Evolutionary conservation across 2,113 vertebrate species (phyloP), one percentile per base, ranked within the genome.

Genomic region (Paracanthobrama guichenoti): DNA sequence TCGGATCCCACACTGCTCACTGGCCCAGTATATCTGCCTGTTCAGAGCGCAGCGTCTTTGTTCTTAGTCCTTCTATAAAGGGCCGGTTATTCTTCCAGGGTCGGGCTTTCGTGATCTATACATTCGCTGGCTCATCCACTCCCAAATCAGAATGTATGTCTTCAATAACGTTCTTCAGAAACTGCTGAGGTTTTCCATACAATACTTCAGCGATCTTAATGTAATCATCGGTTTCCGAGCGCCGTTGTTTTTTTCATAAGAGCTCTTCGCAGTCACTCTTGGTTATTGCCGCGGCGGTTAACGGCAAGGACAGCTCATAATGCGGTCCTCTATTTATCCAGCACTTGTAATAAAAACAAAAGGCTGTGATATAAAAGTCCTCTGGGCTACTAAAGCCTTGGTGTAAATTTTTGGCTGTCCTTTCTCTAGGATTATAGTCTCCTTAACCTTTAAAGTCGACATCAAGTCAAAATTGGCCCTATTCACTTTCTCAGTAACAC

Each of bases 391-490:
- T 75, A 75, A 75, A 35, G 26, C 87, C 91, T 14, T 91, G 90
- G 91, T 92, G 88, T 90, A 50, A 90, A 90, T 84, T 91, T 91
- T 91, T 92, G 92, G 90, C 89, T 89, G 91, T 93, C 92, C 92
- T 93, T 91, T 86, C 87, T 74, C 72, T 79, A 79, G 89, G 90
- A 93, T 92, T 92, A 91, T 86, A 87, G 90, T 89, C 89, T 90
- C 92, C 91, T 93, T 92, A 92, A 93, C 91, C 92, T 93, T 93
- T 92, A 31, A 80, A 80, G 28, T 28, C 1, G 24, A 48, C 28
- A 78, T 46, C 67, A 46, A 73, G 59, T 42, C 8, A 20, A 26
- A 64, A 24, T 79, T 42, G n/a, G 14, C 26, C 14, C 44, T 79
- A 6, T 46, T 44, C 39, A 6, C 18, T 71, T 46, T 8, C 35